Evolutionary conservation across 2,888 invertebrate species (phyloP).

Genomic region (Orchesellides sinensis): DNA sequence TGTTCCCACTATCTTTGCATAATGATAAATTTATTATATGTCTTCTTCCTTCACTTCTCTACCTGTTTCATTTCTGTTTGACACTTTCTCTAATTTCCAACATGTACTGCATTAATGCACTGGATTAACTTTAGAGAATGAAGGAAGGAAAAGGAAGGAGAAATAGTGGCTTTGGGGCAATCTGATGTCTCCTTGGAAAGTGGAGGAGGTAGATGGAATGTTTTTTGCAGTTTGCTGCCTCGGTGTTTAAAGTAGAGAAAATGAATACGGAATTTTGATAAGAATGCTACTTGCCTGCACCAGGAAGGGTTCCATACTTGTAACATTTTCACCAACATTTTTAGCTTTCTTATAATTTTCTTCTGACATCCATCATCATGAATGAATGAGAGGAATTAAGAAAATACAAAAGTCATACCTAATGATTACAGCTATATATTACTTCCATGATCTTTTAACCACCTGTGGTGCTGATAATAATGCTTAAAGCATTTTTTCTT

Average conservation of each 20-base stretch:
- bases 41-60: conserved; percentile 27
- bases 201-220: too few species aligned
- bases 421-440: not conserved
- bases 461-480: conserved; percentile 12
- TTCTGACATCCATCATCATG: too few species aligned
- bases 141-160: not conserved
- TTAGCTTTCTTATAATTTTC: too few species aligned
- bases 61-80: conserved; percentile 37
- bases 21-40: conserved; percentile 62
- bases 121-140: not conserved
- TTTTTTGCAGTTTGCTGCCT: too few species aligned
- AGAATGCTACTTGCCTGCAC: too few species aligned
- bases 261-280: too few species aligned
- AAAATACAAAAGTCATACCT: too few species aligned
- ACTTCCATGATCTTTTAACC: not conserved
- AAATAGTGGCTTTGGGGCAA: conserved; percentile 6
- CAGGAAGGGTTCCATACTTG: too few species aligned
- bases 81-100: conserved; percentile 3
- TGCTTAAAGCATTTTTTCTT: not conserved
- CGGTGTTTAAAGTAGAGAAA: too few species aligned
- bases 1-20: conserved; percentile 34
- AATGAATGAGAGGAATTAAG: too few species aligned
- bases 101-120: conserved; percentile 7
- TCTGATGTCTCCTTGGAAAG: conserved; percentile 9
- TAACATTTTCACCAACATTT: too few species aligned